These are phyloP conservation scores for Montipora efflorescens DNA, from an alignment of 64 coral and sea anemone species.

Conservation along the genomic window DNA sequence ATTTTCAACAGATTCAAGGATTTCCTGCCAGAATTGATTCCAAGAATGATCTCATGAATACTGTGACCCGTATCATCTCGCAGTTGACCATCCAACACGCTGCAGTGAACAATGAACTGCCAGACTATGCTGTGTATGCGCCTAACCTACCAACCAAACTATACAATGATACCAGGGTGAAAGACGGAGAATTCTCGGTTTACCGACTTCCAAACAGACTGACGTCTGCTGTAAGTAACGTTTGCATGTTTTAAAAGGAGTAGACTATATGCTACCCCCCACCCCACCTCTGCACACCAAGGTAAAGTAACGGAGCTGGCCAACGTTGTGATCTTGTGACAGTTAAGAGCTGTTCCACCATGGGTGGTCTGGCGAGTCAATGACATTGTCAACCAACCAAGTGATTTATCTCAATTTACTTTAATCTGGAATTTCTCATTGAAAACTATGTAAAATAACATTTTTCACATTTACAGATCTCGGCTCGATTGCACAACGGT, in stretches of 20 bases:
- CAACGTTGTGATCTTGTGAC: too few species aligned
- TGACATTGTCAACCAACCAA: too few species aligned
- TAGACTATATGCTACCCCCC: too few species aligned
- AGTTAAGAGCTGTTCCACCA: too few species aligned
- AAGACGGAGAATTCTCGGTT: slow-evolving; percentile 15
- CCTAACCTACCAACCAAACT: slow-evolving; percentile 77
- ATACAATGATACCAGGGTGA: slow-evolving; percentile 62
- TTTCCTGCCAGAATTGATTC: slow-evolving; percentile 62
- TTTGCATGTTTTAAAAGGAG: background rate
- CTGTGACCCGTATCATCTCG: slow-evolving; percentile 65
- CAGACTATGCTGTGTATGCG: slow-evolving; percentile 58
- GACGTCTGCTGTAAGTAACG: slow-evolving; percentile 45
- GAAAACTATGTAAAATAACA: too few species aligned
- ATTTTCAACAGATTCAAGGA: slow-evolving; percentile 42
- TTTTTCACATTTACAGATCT: slow-evolving; percentile 11
- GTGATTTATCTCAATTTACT: too few species aligned
- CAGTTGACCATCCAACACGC: slow-evolving; percentile 41
- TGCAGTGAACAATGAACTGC: slow-evolving; percentile 27
- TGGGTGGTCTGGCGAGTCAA: too few species aligned
- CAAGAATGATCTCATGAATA: slow-evolving; percentile 36
- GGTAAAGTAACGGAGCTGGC: too few species aligned
- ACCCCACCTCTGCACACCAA: too few species aligned
- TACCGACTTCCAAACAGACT: slow-evolving; percentile 40
- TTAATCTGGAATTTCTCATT: too few species aligned
- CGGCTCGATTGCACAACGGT: background rate